Evolutionary conservation across 2,113 vertebrate species (phyloP), one percentile per base, ranked within the genome.

Genomic region (Dolichotis patagonum): DNA sequence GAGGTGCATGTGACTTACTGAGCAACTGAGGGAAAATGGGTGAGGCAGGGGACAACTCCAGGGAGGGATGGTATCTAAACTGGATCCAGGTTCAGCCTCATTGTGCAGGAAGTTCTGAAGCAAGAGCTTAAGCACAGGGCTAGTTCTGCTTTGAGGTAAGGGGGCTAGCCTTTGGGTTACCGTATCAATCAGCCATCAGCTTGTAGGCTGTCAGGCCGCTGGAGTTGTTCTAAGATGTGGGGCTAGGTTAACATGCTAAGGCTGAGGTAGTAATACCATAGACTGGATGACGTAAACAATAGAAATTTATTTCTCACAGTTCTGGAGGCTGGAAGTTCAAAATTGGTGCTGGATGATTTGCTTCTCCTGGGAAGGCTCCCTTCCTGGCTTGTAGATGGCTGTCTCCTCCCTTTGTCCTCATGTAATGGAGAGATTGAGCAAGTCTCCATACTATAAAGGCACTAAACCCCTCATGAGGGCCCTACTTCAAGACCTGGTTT

Each of bases 261-360:
- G 32, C 35, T 83, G 20, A n/a, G 24, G 13, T 85, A 85, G 46
- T 16, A 46, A 54, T 60, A n/a, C 38, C 81, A 3, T 24, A 26
- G n/a, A 49, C 43, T 32, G 35, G 17, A 43, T 62, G 19, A 26
- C 41, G 32, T 73, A 73, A 85, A 75, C 62, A 77, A 24, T 58
- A 90, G 32, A 16, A 82, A 81, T 69, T 94, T 94, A 77, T 63
- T 97, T 75, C 73, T 83, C n/a, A 41, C 28, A 83, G 38, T 80
- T 96, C 52, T 86, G 52, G 49, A 92, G 67, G 28, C 65, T 92
- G 96, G 38, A 78, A 83, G 65, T 83, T 62, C n/a, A 58, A 82
- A 58, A 71, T 69, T 49, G 58, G 30, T 56, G 26, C 3, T 30
- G 11, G 38, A 17, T 73, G 60, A 0, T 78, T 80, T 63, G 58